phyloP scores from a whole-genome alignment of 1,140 invertebrate species.

The Manduca sexta region DNA sequence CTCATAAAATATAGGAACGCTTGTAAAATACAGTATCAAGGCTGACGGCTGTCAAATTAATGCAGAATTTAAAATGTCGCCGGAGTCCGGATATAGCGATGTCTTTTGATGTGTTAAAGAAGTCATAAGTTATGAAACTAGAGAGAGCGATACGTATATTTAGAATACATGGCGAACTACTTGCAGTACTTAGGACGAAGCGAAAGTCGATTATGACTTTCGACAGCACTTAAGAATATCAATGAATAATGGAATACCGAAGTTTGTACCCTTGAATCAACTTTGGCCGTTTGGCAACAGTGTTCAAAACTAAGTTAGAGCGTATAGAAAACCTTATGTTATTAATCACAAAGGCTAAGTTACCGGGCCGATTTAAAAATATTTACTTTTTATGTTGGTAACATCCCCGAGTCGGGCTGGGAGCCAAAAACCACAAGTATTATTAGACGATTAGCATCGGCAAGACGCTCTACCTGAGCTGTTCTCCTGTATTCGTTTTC shows the following conservation, averaged over 20 bases:
- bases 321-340: no score
- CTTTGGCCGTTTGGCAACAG: conserved; percentile 31
- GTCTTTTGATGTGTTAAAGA: background rate
- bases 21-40: background rate
- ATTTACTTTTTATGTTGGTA: background rate
- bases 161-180: background rate
- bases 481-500: conserved; percentile 4
- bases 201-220: conserved; percentile 11
- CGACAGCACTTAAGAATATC: conserved; percentile 3
- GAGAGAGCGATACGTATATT: background rate
- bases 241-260: conserved; percentile 33
- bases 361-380: background rate
- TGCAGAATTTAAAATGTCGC: background rate
- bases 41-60: background rate
- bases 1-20: background rate
- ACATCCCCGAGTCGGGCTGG: conserved; percentile 36
- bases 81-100: background rate
- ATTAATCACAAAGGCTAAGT: no score
- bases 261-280: conserved; percentile 13
- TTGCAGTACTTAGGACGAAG: conserved; percentile 4
- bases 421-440: conserved; percentile 53
- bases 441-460: conserved; percentile 55
- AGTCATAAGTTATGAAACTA: no score
- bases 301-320: background rate
- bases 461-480: conserved; percentile 44